Conservation (phyloP, 2,113 vertebrate species). For the Pelodiscus sinensis region DNA sequence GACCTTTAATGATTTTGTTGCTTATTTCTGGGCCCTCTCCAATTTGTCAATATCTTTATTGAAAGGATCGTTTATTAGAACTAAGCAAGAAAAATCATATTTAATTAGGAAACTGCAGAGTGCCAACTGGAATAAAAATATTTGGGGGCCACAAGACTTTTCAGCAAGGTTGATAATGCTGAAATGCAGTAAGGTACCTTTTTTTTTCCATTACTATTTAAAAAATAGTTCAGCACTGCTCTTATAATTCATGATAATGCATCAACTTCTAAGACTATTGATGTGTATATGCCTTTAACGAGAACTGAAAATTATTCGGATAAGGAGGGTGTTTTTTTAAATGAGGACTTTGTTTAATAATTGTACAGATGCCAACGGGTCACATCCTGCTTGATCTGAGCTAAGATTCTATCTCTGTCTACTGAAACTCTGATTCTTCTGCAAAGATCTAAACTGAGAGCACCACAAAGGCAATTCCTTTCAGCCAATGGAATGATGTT, state of each 20-base stretch:
- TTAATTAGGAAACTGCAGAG: neutral
- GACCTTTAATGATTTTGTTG: too few species aligned
- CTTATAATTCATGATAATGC: neutral
- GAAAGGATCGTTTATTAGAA: neutral
- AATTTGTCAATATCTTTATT: too few species aligned
- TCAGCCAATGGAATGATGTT: neutral
- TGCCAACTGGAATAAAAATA: neutral
- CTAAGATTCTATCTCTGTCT: neutral
- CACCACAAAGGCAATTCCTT: fast-evolving
- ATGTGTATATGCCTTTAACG: too few species aligned
- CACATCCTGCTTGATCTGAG: neutral
- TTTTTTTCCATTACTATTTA: neutral
- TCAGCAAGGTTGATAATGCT: neutral
- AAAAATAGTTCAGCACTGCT: neutral
- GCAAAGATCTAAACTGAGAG: neutral
- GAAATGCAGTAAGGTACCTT: neutral
- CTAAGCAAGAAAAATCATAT: neutral
- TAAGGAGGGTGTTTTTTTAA: neutral
- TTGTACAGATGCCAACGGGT: neutral
- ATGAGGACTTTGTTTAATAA: neutral
- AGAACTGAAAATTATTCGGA: neutral
- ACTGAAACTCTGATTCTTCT: neutral
- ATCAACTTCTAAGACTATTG: too few species aligned
- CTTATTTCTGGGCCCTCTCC: too few species aligned
- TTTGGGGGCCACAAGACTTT: neutral